Conservation (phyloP, 2,888 invertebrate species). For the Periphyllus acericola region DNA sequence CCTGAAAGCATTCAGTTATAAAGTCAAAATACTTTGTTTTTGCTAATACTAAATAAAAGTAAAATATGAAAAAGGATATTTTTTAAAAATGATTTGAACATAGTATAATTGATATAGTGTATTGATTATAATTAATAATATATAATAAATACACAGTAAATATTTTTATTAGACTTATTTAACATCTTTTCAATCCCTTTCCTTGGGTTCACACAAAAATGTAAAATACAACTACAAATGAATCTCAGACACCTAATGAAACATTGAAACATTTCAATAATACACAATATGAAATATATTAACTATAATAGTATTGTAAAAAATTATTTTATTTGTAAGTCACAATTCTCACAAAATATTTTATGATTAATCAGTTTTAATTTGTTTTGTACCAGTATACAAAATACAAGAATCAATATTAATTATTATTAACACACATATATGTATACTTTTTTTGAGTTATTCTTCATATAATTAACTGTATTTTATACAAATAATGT, state of each 20-base stretch:
- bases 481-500: conserved; percentile 42
- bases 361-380: conserved; percentile 45
- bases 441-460: conserved; percentile 27
- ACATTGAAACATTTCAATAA: conserved; percentile 51
- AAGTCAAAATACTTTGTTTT: conserved; percentile 49
- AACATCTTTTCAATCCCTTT: conserved; percentile 22
- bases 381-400: conserved; percentile 45
- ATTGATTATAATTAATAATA: conserved; percentile 55
- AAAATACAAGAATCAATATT: conserved; percentile 43
- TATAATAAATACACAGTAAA: conserved; percentile 56
- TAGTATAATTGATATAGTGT: conserved; percentile 45
- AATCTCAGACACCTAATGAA: conserved; percentile 58
- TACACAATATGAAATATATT: conserved; percentile 56
- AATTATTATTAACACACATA: conserved; percentile 22
- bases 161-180: conserved; percentile 40
- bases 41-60: conserved; percentile 7
- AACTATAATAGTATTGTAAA: conserved; percentile 55
- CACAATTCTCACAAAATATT: conserved; percentile 52
- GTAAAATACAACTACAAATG: conserved; percentile 50
- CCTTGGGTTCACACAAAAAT: conserved; percentile 46
- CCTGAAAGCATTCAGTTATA: conserved; percentile 58
- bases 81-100: conserved; percentile 52
- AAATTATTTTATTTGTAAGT: conserved; percentile 56
- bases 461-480: conserved; percentile 16
- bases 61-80: conserved; percentile 41